A percentile compares a stretch with the other conserved stretches of the same genome.
These are phyloP conservation scores for Halcyon badia DNA, from an alignment of 2,797 vertebrate species.

Conservation along the genomic window DNA sequence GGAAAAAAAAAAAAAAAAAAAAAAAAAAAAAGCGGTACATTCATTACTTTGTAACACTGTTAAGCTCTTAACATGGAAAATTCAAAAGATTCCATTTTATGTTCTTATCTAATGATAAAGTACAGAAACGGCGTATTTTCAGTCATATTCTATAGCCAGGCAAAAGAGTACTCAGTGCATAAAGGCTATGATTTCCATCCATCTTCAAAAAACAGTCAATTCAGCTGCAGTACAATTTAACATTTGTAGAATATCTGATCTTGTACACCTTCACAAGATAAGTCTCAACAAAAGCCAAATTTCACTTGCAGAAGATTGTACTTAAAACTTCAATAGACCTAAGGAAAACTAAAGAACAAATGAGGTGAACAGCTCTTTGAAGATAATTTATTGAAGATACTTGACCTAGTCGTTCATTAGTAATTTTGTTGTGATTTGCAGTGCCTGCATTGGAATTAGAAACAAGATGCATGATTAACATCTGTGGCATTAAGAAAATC, in stretches of 20 bases:
- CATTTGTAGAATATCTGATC: neutral
- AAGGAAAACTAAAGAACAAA: constrained; percentile 25
- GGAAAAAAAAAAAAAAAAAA: neutral
- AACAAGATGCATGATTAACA: neutral
- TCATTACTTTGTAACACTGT: neutral
- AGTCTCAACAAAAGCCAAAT: neutral
- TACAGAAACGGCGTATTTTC: neutral
- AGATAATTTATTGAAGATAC: constrained; percentile 1
- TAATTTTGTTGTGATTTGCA: neutral
- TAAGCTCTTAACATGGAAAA: neutral
- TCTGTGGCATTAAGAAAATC: neutral
- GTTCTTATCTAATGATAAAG: neutral
- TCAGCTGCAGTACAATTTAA: neutral
- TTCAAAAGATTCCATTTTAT: neutral
- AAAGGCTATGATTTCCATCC: neutral
- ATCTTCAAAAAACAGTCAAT: neutral
- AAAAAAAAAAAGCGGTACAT: fast-evolving
- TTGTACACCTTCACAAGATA: neutral
- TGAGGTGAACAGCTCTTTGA: neutral
- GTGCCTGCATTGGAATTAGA: neutral
- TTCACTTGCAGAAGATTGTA: neutral
- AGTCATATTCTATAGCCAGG: neutral
- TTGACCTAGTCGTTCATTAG: constrained; percentile 11
- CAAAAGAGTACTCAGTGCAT: neutral
- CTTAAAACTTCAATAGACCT: neutral